These are phyloP conservation scores for Meloidogyne hapla DNA, from an alignment of 1,140 invertebrate species.

Conservation along the genomic window DNA sequence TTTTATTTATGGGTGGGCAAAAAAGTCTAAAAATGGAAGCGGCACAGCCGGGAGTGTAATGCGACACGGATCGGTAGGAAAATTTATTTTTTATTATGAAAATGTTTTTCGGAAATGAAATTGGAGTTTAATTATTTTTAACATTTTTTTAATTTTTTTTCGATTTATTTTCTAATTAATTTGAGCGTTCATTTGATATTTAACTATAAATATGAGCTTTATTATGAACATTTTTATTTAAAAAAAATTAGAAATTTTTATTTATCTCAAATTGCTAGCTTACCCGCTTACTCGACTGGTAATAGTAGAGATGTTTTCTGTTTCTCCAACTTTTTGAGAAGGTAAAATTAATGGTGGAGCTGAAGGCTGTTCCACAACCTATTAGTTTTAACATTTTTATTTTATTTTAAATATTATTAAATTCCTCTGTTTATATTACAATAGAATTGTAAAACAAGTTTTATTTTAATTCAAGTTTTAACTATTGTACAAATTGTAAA, in stretches of 20 bases:
- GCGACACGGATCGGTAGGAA: not conserved
- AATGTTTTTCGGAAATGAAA: not conserved
- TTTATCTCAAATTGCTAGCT: not conserved
- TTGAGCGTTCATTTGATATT: not conserved
- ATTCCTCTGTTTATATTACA: not conserved
- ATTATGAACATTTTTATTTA: not conserved
- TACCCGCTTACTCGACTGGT: not conserved
- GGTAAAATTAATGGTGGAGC: not conserved
- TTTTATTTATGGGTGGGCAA: not conserved
- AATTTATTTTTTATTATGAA: not conserved
- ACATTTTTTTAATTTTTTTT: too few relatives aligned
- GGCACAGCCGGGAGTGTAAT: not conserved
- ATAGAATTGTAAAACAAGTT: not conserved
- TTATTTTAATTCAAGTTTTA: not conserved
- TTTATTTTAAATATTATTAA: not conserved
- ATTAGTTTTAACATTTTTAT: not conserved
- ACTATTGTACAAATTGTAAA: not conserved
- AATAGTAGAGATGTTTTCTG: not conserved
- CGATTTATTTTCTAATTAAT: not conserved
- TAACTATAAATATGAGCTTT: not conserved
- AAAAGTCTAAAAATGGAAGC: not conserved
- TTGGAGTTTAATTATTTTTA: not conserved
- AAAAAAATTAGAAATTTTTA: not conserved
- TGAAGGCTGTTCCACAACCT: not conserved
- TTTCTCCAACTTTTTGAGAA: not conserved